Percentiles rank a stretch among this genome's conserved stretches.
phyloP scores from a whole-genome alignment of 2,113 vertebrate species.

The Pristiophorus japonicus region DNA sequence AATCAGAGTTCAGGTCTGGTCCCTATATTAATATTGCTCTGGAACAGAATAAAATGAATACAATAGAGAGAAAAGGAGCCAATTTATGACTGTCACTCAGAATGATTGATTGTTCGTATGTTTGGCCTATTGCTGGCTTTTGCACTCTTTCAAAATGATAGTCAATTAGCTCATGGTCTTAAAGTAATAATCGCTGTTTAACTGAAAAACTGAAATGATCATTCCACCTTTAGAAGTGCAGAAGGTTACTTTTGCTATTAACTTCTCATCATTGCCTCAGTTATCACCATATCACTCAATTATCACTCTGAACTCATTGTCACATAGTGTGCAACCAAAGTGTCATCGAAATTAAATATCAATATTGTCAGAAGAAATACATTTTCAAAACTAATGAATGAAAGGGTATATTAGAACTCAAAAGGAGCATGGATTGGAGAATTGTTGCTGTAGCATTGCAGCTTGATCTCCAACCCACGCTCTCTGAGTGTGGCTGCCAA shows the following conservation, averaged over 20 bases:
- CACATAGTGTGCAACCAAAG: not conserved
- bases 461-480: not conserved
- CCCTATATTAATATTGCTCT: not conserved
- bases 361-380: not conserved
- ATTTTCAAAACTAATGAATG: not conserved
- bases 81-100: slow-evolving; percentile 5
- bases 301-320: not conserved
- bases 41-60: not conserved
- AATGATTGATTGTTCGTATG: not conserved
- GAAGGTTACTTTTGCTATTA: not conserved
- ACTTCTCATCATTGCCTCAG: not conserved
- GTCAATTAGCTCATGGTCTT: not conserved
- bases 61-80: not conserved
- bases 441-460: not conserved
- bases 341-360: not conserved
- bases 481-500: not conserved
- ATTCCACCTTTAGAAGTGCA: not conserved
- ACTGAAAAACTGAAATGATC: not conserved
- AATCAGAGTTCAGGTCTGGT: not conserved
- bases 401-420: not conserved
- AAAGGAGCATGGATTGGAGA: not conserved
- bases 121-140: not conserved
- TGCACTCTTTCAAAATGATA: not conserved
- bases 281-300: not conserved
- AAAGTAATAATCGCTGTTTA: not conserved